phyloP scores from a whole-genome alignment of 1,140 invertebrate genomes.

The Polypedilum pembai region DNA sequence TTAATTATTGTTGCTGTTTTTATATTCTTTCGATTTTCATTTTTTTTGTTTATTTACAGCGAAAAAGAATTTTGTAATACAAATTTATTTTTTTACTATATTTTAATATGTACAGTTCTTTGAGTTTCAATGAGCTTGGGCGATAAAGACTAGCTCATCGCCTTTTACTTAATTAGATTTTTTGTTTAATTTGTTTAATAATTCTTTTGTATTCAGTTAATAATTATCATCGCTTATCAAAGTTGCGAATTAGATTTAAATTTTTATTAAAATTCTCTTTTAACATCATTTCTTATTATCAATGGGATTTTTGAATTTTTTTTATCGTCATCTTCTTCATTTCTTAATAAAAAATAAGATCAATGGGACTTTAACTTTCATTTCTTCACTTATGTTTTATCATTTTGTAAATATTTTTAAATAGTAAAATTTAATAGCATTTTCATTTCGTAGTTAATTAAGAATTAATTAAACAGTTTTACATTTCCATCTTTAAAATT shows the following conservation, averaged over 20 bases:
- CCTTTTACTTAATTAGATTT: neutral
- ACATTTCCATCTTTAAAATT: too few species aligned
- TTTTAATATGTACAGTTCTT: neutral
- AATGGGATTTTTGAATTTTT: neutral
- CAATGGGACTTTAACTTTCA: conserved; percentile 11
- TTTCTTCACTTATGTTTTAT: neutral
- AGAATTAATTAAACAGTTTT: neutral
- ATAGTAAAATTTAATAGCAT: conserved; percentile 14
- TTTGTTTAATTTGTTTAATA: neutral
- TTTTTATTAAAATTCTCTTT: conserved; percentile 16
- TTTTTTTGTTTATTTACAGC: conserved; percentile 11
- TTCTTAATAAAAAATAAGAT: conserved; percentile 16
- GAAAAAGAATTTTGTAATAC: conserved; percentile 14
- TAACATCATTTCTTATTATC: conserved; percentile 7
- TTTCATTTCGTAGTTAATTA: too few species aligned
- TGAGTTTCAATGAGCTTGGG: neutral
- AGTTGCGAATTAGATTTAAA: neutral
- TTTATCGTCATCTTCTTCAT: too few species aligned
- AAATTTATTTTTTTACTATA: neutral
- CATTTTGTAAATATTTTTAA: neutral
- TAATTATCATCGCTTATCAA: neutral
- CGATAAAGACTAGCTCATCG: neutral
- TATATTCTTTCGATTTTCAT: neutral
- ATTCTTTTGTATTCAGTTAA: neutral
- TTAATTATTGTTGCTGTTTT: conserved; percentile 14